Evolutionary conservation across 2,797 vertebrate genomes (phyloP).

Genomic region (Spea hammondii): DNA sequence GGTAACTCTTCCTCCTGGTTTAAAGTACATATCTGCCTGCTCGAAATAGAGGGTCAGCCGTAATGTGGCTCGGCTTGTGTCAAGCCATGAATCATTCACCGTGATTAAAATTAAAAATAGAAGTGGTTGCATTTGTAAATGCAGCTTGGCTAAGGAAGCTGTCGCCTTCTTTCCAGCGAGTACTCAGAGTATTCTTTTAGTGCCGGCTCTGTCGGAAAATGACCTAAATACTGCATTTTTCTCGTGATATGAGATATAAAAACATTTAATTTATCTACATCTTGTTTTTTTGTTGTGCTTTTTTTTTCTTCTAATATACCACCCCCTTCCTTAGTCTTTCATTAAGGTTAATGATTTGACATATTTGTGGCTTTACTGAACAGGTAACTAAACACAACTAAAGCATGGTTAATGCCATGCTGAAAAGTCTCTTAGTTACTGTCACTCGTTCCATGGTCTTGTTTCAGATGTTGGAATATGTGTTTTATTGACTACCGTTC

Average conservation of each 20-base stretch:
- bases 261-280: slow-evolving; percentile 35
- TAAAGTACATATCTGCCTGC: background rate
- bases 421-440: background rate
- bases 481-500: too few relatives aligned
- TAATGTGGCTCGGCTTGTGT: background rate
- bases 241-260: slow-evolving; percentile 27
- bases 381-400: background rate
- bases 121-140: background rate
- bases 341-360: background rate
- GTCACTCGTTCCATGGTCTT: background rate
- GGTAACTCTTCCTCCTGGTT: background rate
- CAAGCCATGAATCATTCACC: background rate
- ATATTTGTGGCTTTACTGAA: background rate
- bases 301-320: background rate
- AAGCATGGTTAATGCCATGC: background rate
- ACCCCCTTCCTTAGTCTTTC: background rate
- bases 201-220: slow-evolving; percentile 13
- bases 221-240: background rate
- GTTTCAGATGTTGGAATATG: too few relatives aligned
- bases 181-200: background rate
- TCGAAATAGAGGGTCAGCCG: background rate
- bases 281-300: slow-evolving; percentile 5
- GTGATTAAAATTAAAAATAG: background rate
- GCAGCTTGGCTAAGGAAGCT: background rate
- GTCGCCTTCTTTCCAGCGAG: background rate